Evolutionary conservation across 2,113 vertebrate species (phyloP).

Genomic region (Barnardius zonarius): DNA sequence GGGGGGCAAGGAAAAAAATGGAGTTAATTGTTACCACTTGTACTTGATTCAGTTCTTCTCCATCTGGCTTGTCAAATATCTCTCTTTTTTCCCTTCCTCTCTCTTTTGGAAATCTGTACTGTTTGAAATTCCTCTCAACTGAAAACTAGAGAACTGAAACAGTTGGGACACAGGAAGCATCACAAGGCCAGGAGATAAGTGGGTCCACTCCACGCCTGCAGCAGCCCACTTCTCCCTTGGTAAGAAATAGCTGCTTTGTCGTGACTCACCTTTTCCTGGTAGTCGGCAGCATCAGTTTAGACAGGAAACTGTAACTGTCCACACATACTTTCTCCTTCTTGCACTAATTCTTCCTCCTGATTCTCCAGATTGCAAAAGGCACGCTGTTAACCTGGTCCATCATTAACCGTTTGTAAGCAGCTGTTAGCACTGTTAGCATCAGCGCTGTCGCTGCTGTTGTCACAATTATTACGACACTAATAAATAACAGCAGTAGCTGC

Average conservation of each 20-base stretch:
- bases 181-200: neutral
- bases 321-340: neutral
- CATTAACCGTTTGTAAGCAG: neutral
- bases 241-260: neutral
- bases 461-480: neutral
- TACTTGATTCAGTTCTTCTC: conserved; percentile 77
- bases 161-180: neutral
- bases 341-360: neutral
- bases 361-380: neutral
- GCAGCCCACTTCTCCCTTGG: conserved; percentile 22
- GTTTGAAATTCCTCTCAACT: conserved; percentile 1
- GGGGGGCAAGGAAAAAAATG: conserved; percentile 68
- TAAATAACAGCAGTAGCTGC: neutral
- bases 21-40: conserved; percentile 86
- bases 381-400: accelerated
- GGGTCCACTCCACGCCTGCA: neutral
- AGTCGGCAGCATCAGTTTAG: neutral
- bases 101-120: conserved; percentile 25
- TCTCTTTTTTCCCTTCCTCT: neutral
- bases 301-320: neutral
- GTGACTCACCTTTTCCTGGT: conserved; percentile 24
- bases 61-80: conserved; percentile 64
- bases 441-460: neutral
- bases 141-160: neutral
- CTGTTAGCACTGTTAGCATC: neutral